phyloP scores from a whole-genome alignment of 1,140 invertebrate genomes.

The Pentalonia nigronervosa region DNA sequence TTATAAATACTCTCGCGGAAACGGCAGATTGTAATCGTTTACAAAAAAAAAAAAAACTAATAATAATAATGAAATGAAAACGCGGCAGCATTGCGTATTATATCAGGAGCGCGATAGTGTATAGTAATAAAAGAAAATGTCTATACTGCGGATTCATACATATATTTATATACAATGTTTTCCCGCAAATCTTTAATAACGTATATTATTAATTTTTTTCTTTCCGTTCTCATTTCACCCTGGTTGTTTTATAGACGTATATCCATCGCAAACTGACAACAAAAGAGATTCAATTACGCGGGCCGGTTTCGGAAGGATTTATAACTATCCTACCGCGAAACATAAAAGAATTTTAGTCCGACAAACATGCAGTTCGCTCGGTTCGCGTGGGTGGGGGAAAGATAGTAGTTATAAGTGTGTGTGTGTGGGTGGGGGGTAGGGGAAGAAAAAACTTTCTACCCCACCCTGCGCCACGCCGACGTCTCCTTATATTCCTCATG shows the following conservation, averaged over 20 bases:
- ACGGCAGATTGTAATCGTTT: neutral
- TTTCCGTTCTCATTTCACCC: neutral
- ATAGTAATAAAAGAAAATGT: conserved; percentile 22
- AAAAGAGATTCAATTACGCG: conserved; percentile 50
- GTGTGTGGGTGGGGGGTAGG: neutral
- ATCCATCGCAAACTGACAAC: conserved; percentile 47
- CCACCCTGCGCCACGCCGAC: neutral
- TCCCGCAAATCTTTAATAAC: conserved; percentile 42
- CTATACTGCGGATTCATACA: neutral
- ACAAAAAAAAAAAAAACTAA: neutral
- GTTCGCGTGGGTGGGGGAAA: neutral
- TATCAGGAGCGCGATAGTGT: neutral
- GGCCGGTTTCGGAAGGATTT: conserved; percentile 46
- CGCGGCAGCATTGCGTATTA: neutral
- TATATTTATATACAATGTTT: neutral
- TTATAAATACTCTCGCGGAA: neutral
- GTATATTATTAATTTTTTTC: conserved; percentile 46
- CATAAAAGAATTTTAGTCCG: conserved; percentile 35
- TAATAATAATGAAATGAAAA: neutral
- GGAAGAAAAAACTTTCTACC: conserved; percentile 1
- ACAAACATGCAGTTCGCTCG: conserved; percentile 42
- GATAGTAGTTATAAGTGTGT: neutral
- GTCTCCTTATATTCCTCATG: neutral
- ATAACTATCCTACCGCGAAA: conserved; percentile 33
- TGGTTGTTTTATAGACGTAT: conserved; percentile 27